Percentiles rank a stretch among this genome's conserved stretches.
Evolutionary conservation across 2,888 invertebrate species (phyloP).

Genomic region (Aporophyla nigra): DNA sequence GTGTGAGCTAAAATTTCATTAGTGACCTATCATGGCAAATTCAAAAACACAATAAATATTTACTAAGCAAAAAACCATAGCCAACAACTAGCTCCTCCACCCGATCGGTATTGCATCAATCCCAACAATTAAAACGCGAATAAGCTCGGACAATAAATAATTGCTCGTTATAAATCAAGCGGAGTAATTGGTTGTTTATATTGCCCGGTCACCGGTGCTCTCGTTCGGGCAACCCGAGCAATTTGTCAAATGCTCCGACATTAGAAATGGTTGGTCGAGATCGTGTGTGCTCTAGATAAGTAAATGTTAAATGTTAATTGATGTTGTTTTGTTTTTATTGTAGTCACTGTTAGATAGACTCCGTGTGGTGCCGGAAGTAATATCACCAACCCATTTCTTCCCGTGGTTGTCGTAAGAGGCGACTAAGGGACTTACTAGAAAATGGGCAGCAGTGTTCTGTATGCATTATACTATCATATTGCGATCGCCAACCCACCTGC

Average conservation of each 20-base stretch:
- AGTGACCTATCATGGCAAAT: too few relatives aligned
- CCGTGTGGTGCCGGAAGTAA: too few relatives aligned
- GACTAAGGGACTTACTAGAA: too few relatives aligned
- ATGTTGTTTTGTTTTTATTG: slow-evolving; percentile 18
- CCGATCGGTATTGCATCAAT: slow-evolving; percentile 65
- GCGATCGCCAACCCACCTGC: too few relatives aligned
- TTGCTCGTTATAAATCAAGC: slow-evolving; percentile 69
- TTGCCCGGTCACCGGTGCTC: slow-evolving; percentile 63
- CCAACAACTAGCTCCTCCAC: slow-evolving; percentile 34
- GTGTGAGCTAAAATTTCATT: too few relatives aligned
- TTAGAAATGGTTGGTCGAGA: slow-evolving; percentile 50
- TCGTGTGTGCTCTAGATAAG: slow-evolving; percentile 50
- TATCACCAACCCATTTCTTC: too few relatives aligned
- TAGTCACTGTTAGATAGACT: not conserved
- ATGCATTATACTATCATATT: too few relatives aligned
- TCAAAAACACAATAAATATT: too few relatives aligned
- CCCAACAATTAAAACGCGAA: slow-evolving; percentile 73
- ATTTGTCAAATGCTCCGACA: slow-evolving; percentile 66
- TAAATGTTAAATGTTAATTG: slow-evolving; percentile 27
- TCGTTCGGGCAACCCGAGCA: slow-evolving; percentile 53
- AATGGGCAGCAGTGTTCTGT: too few relatives aligned
- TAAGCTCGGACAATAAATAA: slow-evolving; percentile 73
- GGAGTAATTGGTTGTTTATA: slow-evolving; percentile 70
- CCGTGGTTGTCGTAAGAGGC: too few relatives aligned
- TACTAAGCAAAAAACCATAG: not conserved